Percentiles rank a stretch among this genome's conserved stretches.
Conservation (phyloP, 2,888 invertebrate species). For the Drosophila pseudotakahashii region DNA sequence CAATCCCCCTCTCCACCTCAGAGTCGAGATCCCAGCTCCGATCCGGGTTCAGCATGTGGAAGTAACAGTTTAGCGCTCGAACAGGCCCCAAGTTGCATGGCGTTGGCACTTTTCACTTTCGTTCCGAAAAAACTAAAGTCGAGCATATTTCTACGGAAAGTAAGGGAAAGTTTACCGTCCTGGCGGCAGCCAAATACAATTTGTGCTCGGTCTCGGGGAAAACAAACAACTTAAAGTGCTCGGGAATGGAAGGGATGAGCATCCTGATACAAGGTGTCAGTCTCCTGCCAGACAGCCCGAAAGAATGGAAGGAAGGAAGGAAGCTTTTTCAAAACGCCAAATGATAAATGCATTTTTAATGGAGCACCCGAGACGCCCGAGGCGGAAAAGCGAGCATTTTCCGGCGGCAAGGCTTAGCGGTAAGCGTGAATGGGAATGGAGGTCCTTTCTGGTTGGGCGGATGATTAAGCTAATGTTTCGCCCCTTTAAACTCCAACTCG, state of each 20-base stretch:
- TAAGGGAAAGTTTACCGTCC: slow-evolving; percentile 41
- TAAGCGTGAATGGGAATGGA: slow-evolving; percentile 9
- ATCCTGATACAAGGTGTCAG: slow-evolving; percentile 33
- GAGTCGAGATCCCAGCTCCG: slow-evolving; percentile 5
- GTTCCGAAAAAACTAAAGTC: slow-evolving; percentile 58
- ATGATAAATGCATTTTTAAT: slow-evolving; percentile 77
- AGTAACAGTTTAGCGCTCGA: slow-evolving; percentile 77
- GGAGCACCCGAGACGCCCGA: slow-evolving; percentile 53
- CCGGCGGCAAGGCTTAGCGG: slow-evolving; percentile 48
- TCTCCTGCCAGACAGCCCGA: slow-evolving; percentile 38
- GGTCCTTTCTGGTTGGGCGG: slow-evolving; percentile 33
- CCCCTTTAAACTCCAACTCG: slow-evolving; percentile 58
- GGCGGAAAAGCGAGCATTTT: slow-evolving; percentile 66
- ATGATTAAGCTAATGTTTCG: slow-evolving; percentile 72
- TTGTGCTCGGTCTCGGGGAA: slow-evolving; percentile 47
- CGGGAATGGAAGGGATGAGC: slow-evolving; percentile 24
- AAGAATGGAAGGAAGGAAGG: slow-evolving; percentile 73
- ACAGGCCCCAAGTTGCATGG: slow-evolving; percentile 68
- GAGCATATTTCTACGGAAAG: slow-evolving; percentile 56
- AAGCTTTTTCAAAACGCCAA: slow-evolving; percentile 77
- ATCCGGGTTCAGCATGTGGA: slow-evolving; percentile 64
- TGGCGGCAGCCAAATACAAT: slow-evolving; percentile 67
- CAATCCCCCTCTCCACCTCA: no score
- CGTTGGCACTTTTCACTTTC: slow-evolving; percentile 61
- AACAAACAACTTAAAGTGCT: slow-evolving; percentile 55